Evolutionary conservation across 2,797 vertebrate genomes (phyloP), one percentile per base, ranked within the genome.

Genomic region (Ispidina picta): DNA sequence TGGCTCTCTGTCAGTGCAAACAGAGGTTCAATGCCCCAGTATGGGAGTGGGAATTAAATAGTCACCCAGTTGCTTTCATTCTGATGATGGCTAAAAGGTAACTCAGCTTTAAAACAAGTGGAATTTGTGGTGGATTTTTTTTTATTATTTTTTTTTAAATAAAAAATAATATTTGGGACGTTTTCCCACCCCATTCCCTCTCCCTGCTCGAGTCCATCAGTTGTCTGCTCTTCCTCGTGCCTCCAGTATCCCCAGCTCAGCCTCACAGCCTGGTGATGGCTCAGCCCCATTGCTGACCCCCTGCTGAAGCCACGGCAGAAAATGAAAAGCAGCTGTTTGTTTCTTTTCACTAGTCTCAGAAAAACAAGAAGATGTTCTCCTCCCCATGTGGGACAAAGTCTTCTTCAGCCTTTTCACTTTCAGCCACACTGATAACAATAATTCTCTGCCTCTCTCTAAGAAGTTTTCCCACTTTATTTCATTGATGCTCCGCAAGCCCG

Each of bases 281-380:
- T 59, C 52, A 51, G 76, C 76, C 41, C 89, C 66, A 13, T 31
- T 5, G 7, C 78, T 23, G 44, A 16, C 2, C 64, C 29, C 22
- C 26, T 46, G 28, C 70, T 23, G 68, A 46, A 64, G 82, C 73
- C 76, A 25, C 0, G 3, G 29, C 62, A 49, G 78, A 66, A 87
- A 83, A 88, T 74, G 65, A 85, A 49, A 84, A 83, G 87, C 94
- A 95, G 90, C 86, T 95, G 90, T 15, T 90, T 74, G 82, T 91
- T 90, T 86, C 92, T 87, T 83, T 89, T 89, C 86, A 56, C 37
- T 39, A 89, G 62, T 56, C 77, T 56, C 79, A 93, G 71, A 89
- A 92, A 92, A 93, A 91, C 76, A 90, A 83, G 76, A 62, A 25
- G 86, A 65, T 14, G 18, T 25, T 83, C 83, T 63, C 84, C 63